These are phyloP conservation scores for Cantharis flavilabris DNA, from an alignment of 2,888 invertebrate species.

Conservation along the genomic window DNA sequence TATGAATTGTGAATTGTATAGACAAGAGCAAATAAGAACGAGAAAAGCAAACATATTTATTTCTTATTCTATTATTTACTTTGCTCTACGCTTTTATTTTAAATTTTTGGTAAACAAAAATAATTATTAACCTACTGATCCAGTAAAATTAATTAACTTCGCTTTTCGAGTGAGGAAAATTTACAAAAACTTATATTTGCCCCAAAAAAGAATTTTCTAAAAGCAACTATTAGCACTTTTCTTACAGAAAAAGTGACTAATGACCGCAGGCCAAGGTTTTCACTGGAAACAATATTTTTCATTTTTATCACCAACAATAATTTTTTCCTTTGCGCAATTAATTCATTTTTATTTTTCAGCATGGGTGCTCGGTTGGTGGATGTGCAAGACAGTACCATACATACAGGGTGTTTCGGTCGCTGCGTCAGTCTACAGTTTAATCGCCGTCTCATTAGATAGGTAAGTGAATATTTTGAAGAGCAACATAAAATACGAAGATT, in stretches of 20 bases:
- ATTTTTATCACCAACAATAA: background rate
- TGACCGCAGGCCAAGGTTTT: background rate
- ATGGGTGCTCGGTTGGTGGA: constrained; percentile 92
- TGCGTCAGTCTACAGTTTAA: constrained; percentile 93
- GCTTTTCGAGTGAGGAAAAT: background rate
- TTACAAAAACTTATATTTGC: background rate
- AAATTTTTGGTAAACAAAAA: background rate
- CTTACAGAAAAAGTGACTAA: background rate
- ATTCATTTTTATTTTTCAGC: constrained; percentile 63
- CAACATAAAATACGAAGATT: background rate
- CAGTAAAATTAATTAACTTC: background rate
- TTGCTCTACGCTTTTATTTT: background rate
- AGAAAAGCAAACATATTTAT: background rate
- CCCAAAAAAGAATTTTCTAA: background rate
- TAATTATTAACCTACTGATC: constrained; percentile 1
- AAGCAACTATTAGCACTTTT: background rate
- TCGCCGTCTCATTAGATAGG: constrained; percentile 94
- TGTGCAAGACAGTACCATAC: constrained; percentile 96
- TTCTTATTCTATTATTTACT: background rate
- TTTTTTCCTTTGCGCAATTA: background rate
- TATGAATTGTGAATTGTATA: background rate
- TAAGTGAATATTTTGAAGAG: constrained; percentile 55
- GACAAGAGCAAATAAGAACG: constrained; percentile 2
- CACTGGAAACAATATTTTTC: background rate
- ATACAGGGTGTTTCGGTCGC: constrained; percentile 94